phyloP scores from a whole-genome alignment of 2,113 vertebrate species.

The Bungarus multicinctus region DNA sequence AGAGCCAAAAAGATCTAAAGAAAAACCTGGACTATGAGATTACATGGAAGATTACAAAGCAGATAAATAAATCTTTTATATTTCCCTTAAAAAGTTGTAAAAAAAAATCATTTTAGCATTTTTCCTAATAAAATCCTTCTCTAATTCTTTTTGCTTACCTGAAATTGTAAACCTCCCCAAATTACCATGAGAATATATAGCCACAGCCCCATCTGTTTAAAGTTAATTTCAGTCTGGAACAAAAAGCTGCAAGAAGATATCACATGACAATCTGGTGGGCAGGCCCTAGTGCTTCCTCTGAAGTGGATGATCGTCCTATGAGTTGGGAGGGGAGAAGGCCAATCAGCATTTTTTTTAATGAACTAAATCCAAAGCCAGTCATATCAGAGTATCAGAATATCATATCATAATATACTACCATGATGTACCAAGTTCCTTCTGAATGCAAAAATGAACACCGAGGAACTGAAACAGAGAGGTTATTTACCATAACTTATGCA shows the following conservation, averaged over 20 bases:
- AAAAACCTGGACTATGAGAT: background rate
- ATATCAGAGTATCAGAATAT: background rate
- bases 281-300: background rate
- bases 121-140: background rate
- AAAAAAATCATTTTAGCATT: accelerated
- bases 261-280: constrained; percentile 25
- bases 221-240: background rate
- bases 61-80: background rate
- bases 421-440: background rate
- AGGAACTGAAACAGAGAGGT: background rate
- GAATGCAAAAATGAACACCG: background rate
- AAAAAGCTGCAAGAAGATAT: accelerated
- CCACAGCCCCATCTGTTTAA: background rate
- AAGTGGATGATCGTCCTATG: background rate
- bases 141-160: constrained; percentile 42
- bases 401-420: no score
- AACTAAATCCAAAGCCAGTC: background rate
- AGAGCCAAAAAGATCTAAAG: background rate
- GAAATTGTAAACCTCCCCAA: background rate
- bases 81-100: background rate
- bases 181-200: constrained; percentile 18
- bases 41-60: background rate
- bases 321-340: background rate
- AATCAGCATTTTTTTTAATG: background rate
- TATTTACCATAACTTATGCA: background rate